Evolutionary conservation across 2,888 invertebrate genomes (phyloP), one percentile per base, ranked within the genome.

Genomic region (Athripsodes cinereus): DNA sequence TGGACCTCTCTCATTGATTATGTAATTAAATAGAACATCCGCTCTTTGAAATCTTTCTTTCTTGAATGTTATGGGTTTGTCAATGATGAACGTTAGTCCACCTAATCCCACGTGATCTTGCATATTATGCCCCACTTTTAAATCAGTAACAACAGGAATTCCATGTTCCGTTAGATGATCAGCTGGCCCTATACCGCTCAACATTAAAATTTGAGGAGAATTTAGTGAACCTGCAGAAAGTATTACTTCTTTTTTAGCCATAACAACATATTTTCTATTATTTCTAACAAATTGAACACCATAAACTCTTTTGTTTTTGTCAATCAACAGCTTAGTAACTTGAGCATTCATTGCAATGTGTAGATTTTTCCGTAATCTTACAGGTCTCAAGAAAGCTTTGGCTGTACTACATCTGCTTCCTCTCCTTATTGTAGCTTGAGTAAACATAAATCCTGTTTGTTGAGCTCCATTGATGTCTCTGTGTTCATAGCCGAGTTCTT

Each of bases 41-140:
- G 90, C 75, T 0, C 85, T 87, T 71, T 91, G 90, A 66, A 88
- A 91, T 50, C 92, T 83, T 52, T 81, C 81, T 65, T 87, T 88
- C 53, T 85, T 90, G 61, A 92, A 86, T 0, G 88, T 87, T 1
- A 92, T 78, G 0, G 92, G 90, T 47, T 90, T 86, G 69, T 92
- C 86, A 0, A 93, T 80, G 1, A 91, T 75, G 68, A 92, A 93
- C 2, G 92, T 92, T 1, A 92, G 72, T 0, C 92, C 92, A 1
- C 92, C 92, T 1, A 92, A 74, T 0, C 92, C 92, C 0, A 93
- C 89, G 70, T 94, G 93, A 68, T 94, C 93, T 70, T 94, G 93
- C 52, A 94, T 75, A 69, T 93, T 90, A 66, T 89, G 82, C 1
- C 91, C 92, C 0, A 92, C 92, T 67, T 87, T 86, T 1, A 90